Percentiles rank a stretch among this genome's conserved stretches.
Evolutionary conservation across 2,113 vertebrate species (phyloP).

Genomic region (Paramisgurnus dabryanus): DNA sequence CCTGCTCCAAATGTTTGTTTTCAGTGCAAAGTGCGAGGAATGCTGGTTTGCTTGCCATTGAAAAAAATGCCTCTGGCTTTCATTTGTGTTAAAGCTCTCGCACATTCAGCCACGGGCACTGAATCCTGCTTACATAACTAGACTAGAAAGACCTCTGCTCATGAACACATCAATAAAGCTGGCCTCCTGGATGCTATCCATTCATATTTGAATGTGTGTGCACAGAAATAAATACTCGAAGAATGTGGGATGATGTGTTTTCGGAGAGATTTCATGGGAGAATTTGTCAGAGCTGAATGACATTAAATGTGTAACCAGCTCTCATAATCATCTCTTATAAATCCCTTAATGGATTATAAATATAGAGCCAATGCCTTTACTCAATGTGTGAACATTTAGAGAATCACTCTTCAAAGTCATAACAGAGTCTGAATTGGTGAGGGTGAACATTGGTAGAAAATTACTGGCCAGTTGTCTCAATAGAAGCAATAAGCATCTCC

Average conservation of each 20-base stretch:
- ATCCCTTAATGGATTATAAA: slow-evolving; percentile 27
- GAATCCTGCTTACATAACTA: slow-evolving; percentile 63
- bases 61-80: slow-evolving; percentile 16
- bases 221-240: slow-evolving; percentile 27
- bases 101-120: slow-evolving; percentile 39
- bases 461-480: no score
- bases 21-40: neutral
- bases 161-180: no score
- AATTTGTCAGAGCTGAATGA: slow-evolving; percentile 3
- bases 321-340: neutral
- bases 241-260: slow-evolving; percentile 5
- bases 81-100: slow-evolving; percentile 3
- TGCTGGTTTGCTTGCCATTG: neutral
- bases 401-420: slow-evolving; percentile 45
- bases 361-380: slow-evolving; percentile 11
- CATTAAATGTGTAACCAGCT: slow-evolving; percentile 3
- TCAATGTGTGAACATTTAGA: slow-evolving; percentile 44
- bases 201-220: slow-evolving; percentile 38
- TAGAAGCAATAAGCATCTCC: no score
- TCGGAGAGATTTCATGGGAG: neutral
- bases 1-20: neutral
- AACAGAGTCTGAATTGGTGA: slow-evolving; percentile 50
- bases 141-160: slow-evolving; percentile 50
- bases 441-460: no score
- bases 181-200: slow-evolving; percentile 14